phyloP scores from a whole-genome alignment of 2,113 vertebrate genomes.

The Heptranchias perlo region DNA sequence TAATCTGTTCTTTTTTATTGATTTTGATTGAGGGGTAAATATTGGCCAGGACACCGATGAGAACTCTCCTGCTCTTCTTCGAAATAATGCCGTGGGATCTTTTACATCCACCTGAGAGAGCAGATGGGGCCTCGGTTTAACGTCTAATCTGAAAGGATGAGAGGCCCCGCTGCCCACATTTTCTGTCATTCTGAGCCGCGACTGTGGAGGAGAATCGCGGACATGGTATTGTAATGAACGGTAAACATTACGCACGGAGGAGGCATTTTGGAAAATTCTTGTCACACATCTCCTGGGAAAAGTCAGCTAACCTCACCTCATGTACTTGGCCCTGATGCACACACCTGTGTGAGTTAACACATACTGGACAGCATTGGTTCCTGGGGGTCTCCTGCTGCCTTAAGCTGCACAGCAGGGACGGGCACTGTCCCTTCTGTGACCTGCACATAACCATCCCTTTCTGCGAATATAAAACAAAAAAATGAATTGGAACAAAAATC shows the following conservation, averaged over 20 bases:
- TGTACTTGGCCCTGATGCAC: background rate
- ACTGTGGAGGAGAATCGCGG: background rate
- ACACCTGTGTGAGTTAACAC: background rate
- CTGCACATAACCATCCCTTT: background rate
- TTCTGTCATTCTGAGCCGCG: background rate
- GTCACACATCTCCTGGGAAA: background rate
- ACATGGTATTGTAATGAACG: background rate
- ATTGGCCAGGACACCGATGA: too few species aligned
- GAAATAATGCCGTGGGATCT: too few species aligned
- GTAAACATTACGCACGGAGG: background rate
- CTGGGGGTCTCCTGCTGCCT: background rate
- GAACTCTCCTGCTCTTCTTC: too few species aligned
- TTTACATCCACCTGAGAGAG: too few species aligned
- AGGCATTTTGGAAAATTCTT: background rate
- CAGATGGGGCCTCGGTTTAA: too few species aligned
- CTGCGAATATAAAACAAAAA: background rate
- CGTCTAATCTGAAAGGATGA: too few species aligned
- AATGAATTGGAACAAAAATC: background rate
- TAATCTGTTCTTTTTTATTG: too few species aligned
- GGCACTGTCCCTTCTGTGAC: constrained; percentile 5
- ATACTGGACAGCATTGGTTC: background rate
- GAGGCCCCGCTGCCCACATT: background rate
- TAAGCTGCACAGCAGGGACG: background rate
- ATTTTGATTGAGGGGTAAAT: too few species aligned
- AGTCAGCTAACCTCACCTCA: background rate